A percentile compares a stretch with the other conserved stretches of the same genome.
These are phyloP conservation scores for Erannis defoliaria DNA, from an alignment of 2,888 invertebrate genomes.

Conservation along the genomic window DNA sequence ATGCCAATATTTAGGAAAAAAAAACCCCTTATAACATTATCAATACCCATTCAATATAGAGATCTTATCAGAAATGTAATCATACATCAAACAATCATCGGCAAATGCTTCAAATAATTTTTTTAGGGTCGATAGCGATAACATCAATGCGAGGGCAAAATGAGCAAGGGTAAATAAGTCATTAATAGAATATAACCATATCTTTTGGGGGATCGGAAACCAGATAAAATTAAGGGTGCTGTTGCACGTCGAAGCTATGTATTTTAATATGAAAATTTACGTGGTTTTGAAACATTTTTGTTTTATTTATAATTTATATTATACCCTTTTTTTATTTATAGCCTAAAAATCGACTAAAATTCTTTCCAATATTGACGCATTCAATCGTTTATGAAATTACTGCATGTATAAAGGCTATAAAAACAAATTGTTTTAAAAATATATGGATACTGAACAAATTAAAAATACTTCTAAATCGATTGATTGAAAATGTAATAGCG, in stretches of 20 bases:
- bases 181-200: slow-evolving; percentile 80
- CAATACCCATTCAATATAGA: background rate
- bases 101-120: slow-evolving; percentile 57
- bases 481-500: no score
- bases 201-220: slow-evolving; percentile 67
- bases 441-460: no score
- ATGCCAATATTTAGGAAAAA: no score
- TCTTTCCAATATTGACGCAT: no score
- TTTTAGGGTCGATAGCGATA: slow-evolving; percentile 56
- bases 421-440: no score
- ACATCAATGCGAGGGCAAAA: slow-evolving; percentile 47
- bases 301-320: no score
- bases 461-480: no score
- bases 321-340: no score
- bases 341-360: no score
- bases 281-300: no score
- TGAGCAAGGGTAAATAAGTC: slow-evolving; percentile 70
- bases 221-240: slow-evolving; percentile 20
- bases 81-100: slow-evolving; percentile 49
- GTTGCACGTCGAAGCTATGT: background rate
- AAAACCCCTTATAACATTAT: slow-evolving; percentile 10
- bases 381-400: no score
- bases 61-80: slow-evolving; percentile 35
- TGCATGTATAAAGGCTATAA: no score
- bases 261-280: background rate